Conservation (phyloP, 2,797 vertebrate genomes). For the Glyptemys insculpta region DNA sequence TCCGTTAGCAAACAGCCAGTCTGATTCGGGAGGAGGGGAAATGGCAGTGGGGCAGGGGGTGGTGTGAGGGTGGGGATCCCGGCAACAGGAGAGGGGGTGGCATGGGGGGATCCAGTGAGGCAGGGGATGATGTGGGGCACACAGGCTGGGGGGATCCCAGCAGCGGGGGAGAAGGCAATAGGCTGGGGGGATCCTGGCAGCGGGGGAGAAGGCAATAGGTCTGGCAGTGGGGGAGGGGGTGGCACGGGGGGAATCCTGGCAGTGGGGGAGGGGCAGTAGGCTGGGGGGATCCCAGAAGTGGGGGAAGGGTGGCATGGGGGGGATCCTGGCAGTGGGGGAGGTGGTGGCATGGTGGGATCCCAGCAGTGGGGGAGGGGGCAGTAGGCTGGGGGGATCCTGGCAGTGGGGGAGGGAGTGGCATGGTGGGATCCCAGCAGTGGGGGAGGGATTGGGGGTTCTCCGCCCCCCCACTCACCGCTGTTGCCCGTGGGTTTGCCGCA, state of each 20-base stretch:
- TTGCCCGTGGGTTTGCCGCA: not conserved
- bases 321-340: too few species aligned
- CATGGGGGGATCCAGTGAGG: not conserved
- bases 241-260: not conserved
- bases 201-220: too few species aligned
- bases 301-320: too few species aligned
- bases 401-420: too few species aligned
- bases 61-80: not conserved
- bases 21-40: not conserved
- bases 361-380: too few species aligned
- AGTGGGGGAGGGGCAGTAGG: too few species aligned
- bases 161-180: not conserved
- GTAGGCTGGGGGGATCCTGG: too few species aligned
- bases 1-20: not conserved
- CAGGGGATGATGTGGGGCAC: not conserved
- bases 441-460: too few species aligned
- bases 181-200: not conserved
- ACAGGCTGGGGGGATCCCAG: not conserved
- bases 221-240: not conserved
- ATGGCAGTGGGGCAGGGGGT: not conserved
- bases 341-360: too few species aligned
- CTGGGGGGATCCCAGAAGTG: too few species aligned
- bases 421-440: not conserved
- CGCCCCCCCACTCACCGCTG: not conserved
- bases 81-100: not conserved